Percentiles rank a stretch among this genome's conserved stretches.
Evolutionary conservation across 1,140 invertebrate genomes (phyloP).

Genomic region (Micrasema minimum): DNA sequence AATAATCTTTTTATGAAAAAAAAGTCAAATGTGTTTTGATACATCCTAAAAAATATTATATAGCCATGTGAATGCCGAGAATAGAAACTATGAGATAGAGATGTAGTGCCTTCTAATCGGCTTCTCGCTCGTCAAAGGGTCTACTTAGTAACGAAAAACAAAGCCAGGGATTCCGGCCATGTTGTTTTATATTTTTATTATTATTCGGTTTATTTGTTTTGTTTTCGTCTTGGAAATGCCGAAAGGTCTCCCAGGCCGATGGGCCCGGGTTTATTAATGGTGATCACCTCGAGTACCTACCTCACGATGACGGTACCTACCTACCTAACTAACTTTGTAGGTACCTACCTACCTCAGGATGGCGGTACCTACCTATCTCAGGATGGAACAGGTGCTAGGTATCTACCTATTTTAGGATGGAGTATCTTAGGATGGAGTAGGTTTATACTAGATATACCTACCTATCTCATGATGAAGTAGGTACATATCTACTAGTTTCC

Average conservation of each 20-base stretch:
- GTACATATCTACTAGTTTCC: too few species aligned
- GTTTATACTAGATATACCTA: too few species aligned
- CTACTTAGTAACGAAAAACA: conserved; percentile 37
- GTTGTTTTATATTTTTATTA: conserved; percentile 32
- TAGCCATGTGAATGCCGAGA: background rate
- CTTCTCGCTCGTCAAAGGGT: conserved; percentile 15
- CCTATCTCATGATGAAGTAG: too few species aligned
- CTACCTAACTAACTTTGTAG: background rate
- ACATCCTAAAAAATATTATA: too few species aligned
- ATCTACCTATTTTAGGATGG: too few species aligned
- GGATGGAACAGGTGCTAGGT: too few species aligned
- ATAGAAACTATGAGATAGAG: conserved; percentile 19
- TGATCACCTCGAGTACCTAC: conserved; percentile 25
- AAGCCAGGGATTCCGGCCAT: conserved; percentile 25
- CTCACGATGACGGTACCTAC: conserved; percentile 4
- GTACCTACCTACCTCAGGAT: background rate
- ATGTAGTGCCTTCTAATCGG: conserved; percentile 28
- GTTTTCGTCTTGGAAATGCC: conserved; percentile 33
- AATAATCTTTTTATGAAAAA: too few species aligned
- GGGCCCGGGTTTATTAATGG: conserved; percentile 30
- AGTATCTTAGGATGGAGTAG: too few species aligned
- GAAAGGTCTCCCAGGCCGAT: conserved; percentile 30
- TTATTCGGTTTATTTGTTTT: conserved; percentile 28
- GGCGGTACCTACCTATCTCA: too few species aligned
- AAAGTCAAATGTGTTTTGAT: too few species aligned